phyloP scores from a whole-genome alignment of 2,113 vertebrate species.

The Phylloscopus trochiloides region DNA sequence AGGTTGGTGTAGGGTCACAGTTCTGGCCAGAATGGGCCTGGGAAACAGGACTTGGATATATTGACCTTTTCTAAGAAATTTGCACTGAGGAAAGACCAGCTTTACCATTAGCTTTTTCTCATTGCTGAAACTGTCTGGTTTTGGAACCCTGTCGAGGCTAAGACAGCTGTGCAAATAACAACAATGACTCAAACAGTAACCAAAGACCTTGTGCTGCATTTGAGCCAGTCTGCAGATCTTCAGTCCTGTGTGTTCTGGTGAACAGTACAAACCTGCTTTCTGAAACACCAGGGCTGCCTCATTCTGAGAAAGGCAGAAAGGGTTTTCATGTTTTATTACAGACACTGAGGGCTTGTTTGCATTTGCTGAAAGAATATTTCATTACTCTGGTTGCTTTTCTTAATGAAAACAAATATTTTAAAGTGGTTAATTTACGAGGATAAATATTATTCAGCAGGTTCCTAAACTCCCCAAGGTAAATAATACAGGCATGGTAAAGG shows the following conservation, averaged over 20 bases:
- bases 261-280: background rate
- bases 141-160: background rate
- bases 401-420: slow-evolving; percentile 58
- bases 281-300: background rate
- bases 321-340: background rate
- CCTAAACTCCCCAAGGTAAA: slow-evolving; percentile 44
- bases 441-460: slow-evolving; percentile 36
- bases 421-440: slow-evolving; percentile 54
- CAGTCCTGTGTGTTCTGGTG: background rate
- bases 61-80: background rate
- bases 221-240: background rate
- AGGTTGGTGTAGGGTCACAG: background rate
- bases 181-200: background rate
- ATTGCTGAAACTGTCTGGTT: background rate
- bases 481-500: slow-evolving; percentile 59
- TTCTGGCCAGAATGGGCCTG: background rate
- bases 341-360: background rate
- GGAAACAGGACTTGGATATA: background rate
- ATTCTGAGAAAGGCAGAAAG: background rate
- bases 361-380: background rate
- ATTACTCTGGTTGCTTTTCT: slow-evolving; percentile 8
- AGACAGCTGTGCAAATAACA: background rate
- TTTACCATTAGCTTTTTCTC: background rate
- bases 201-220: background rate
- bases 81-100: background rate